Evolutionary conservation across 2,888 invertebrate genomes (phyloP).

Genomic region (Nomada flava): DNA sequence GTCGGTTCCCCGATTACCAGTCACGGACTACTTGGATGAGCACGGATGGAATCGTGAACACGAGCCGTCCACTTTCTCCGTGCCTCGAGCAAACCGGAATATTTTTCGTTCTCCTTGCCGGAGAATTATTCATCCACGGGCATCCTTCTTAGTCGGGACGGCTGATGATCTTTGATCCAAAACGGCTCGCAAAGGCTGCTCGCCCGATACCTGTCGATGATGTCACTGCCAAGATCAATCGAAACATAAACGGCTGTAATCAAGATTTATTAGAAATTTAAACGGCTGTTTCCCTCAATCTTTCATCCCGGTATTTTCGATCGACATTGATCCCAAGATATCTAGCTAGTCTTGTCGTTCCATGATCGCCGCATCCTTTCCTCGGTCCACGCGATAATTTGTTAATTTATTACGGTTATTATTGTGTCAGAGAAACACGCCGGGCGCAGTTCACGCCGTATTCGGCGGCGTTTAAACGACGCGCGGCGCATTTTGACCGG

Average conservation of each 20-base stretch:
- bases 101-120: conserved; percentile 67
- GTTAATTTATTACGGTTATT: conserved; percentile 29
- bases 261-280: conserved; percentile 41
- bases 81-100: conserved; percentile 68
- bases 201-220: conserved; percentile 21
- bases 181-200: background rate
- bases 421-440: background rate
- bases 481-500: conserved; percentile 1
- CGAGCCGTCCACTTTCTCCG: conserved; percentile 72
- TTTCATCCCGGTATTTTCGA: background rate
- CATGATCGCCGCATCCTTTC: background rate
- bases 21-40: conserved; percentile 55
- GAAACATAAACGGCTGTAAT: conserved; percentile 8
- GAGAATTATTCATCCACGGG: conserved; percentile 65
- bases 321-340: background rate
- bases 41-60: conserved; percentile 23
- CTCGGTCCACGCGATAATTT: background rate
- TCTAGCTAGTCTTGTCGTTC: background rate
- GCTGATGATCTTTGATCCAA: conserved; percentile 1
- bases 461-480: background rate
- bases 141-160: conserved; percentile 15
- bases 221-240: conserved; percentile 50
- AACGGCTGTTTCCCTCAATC: conserved; percentile 16
- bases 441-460: background rate
- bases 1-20: conserved; percentile 54